Conservation (phyloP, 2,113 vertebrate genomes). For the Terrapene triunguis region DNA sequence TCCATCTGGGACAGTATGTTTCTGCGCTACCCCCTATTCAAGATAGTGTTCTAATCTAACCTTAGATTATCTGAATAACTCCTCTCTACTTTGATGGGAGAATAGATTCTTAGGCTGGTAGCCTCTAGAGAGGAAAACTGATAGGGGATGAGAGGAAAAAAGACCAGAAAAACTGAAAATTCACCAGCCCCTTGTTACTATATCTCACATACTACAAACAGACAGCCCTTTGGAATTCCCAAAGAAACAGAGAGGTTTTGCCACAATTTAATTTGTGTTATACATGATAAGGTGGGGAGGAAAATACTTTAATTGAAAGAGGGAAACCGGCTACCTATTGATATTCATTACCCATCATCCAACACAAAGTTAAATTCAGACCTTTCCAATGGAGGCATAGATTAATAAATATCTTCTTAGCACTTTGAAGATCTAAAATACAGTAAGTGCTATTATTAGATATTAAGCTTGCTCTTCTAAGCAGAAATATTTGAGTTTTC, state of each 20-base stretch:
- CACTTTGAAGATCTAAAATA: not conserved
- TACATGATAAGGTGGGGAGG: not conserved
- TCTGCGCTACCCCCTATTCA: not conserved
- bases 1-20: not conserved
- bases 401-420: not conserved
- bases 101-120: not conserved
- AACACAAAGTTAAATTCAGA: not conserved
- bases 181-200: not conserved
- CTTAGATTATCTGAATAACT: not conserved
- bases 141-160: not conserved
- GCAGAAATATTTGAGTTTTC: conserved; percentile 20
- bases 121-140: not conserved
- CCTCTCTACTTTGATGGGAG: not conserved
- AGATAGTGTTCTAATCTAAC: not conserved
- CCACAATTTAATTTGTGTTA: not conserved
- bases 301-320: not conserved
- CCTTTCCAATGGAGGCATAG: not conserved
- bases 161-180: not conserved
- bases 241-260: fast-evolving
- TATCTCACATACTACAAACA: not conserved
- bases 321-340: not conserved
- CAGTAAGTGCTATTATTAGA: not conserved
- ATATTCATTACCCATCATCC: not conserved
- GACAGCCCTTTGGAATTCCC: not conserved
- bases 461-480: conserved; percentile 14